Base-by-base conservation (phyloP, 2,888 invertebrate species). In the Leptopilina drosophilae region DNA sequence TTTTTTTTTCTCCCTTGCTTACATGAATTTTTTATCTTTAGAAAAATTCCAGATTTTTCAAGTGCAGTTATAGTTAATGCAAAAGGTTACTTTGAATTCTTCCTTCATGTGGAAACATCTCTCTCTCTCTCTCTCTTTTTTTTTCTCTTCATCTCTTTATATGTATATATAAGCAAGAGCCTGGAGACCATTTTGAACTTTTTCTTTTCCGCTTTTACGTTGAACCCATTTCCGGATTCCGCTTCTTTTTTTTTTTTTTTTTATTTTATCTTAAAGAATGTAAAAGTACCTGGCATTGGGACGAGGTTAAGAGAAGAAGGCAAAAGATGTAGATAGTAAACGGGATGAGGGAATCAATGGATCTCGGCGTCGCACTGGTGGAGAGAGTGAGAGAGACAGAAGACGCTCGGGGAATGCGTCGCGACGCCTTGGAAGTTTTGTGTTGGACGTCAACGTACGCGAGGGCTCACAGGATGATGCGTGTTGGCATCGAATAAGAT, bases 281-380 rank as follows among this genome's bases (percentile, higher is more conserved):
- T 12, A 7, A 26, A 53, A 53, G 53, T 53, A 69, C 12, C 49
- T 69, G 69, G 14, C 26, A 33, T 53, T 49, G 53, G 8, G 8
- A 49, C 26, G 53, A 49, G 53, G 53, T 53, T 53, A 69, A 53
- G 69, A 53, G 69, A 49, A 69, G 75, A 33, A 33, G 33, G 73
- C 69, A 64, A 46, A 46, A 15, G 62, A 76, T 33, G 79, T 76
- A 20, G 64, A 79, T 76, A 64, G 80, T 56, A 59, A 78, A 81
- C 76, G 83, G 82, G 73, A 46, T 81, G 84, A 81, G 80, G 83
- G 88, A 86, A 89, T 89, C 89, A 88, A 89, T 89, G 88, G 86
- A 84, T 85, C 46, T 46, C 83, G 88, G 89, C 87, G 88, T 33
- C 33, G 33, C 33, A 33, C 33, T 33, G 33, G 33, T 33, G 33